These are phyloP conservation scores for Sphecodes monilicornis DNA, from an alignment of 2,888 invertebrate genomes.

Conservation along the genomic window DNA sequence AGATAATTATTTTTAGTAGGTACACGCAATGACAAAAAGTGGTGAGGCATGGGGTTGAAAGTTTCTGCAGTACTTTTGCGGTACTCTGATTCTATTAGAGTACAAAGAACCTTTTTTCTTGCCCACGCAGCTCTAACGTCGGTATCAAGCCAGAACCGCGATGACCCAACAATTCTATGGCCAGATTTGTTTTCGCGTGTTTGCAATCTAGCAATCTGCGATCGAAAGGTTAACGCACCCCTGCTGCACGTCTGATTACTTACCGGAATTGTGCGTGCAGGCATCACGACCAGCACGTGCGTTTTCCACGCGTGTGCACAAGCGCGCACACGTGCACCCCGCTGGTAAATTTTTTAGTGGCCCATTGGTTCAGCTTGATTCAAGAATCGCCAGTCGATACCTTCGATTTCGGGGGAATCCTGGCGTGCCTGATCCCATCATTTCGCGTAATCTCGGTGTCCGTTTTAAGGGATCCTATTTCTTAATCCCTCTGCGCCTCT, in stretches of 20 bases:
- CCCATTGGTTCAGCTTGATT: conserved; percentile 47
- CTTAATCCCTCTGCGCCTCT: background rate
- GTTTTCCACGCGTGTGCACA: conserved; percentile 65
- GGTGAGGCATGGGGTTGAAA: background rate
- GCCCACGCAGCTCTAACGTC: background rate
- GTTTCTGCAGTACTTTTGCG: background rate
- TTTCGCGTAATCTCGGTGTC: background rate
- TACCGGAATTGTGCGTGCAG: conserved; percentile 67
- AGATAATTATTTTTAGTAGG: background rate
- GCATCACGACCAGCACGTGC: conserved; percentile 64
- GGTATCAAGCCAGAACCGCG: conserved; percentile 17
- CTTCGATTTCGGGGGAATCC: background rate
- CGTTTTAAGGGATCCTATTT: background rate
- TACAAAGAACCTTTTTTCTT: background rate
- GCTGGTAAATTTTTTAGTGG: conserved; percentile 65
- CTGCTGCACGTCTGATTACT: conserved; percentile 67
- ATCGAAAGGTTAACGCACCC: conserved; percentile 72
- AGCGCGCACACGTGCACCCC: conserved; percentile 49
- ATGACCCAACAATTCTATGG: conserved; percentile 50
- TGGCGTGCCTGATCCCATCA: background rate
- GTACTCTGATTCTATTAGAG: background rate
- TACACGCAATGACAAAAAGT: background rate
- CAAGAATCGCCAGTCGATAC: conserved; percentile 48
- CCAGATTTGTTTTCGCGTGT: conserved; percentile 66
- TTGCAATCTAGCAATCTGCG: conserved; percentile 63